A percentile compares a stretch with the other conserved stretches of the same genome.
These are phyloP conservation scores for Orthonyx spaldingii DNA, from an alignment of 2,113 vertebrate genomes.

Conservation along the genomic window DNA sequence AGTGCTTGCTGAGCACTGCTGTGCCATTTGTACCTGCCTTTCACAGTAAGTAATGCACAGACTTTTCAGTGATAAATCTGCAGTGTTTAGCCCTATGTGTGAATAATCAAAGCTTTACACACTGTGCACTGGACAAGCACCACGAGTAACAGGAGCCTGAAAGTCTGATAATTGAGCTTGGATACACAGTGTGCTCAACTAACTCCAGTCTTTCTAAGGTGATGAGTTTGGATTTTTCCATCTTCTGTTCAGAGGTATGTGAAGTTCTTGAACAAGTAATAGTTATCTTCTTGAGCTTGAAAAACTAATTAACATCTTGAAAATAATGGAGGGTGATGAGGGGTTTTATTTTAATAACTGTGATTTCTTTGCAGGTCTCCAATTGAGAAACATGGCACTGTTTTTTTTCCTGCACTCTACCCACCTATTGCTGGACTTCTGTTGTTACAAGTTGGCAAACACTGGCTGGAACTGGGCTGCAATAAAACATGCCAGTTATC, in stretches of 20 bases:
- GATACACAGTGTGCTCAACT: neutral
- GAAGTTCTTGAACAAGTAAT: neutral
- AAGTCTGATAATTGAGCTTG: neutral
- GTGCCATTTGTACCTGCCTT: neutral
- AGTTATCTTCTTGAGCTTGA: neutral
- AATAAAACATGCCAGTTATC: conserved; percentile 90
- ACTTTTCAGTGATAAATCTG: neutral
- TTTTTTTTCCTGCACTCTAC: conserved; percentile 94
- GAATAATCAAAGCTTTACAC: neutral
- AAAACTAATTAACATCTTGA: neutral
- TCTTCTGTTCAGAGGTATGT: conserved; percentile 31
- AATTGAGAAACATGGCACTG: conserved; percentile 95
- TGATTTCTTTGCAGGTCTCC: conserved; percentile 83
- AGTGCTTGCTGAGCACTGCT: neutral
- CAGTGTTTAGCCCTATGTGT: neutral
- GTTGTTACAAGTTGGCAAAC: conserved; percentile 88
- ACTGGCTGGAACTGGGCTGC: conserved; percentile 91
- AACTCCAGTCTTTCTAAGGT: neutral
- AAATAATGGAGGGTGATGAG: neutral
- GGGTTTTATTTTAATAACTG: neutral
- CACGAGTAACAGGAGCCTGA: neutral
- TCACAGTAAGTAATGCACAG: neutral
- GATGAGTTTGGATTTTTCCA: neutral
- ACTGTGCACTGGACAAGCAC: neutral
- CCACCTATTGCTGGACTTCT: conserved; percentile 90